Evolutionary conservation across 2,888 invertebrate species (phyloP).

Genomic region (Xestia sexstrigata): DNA sequence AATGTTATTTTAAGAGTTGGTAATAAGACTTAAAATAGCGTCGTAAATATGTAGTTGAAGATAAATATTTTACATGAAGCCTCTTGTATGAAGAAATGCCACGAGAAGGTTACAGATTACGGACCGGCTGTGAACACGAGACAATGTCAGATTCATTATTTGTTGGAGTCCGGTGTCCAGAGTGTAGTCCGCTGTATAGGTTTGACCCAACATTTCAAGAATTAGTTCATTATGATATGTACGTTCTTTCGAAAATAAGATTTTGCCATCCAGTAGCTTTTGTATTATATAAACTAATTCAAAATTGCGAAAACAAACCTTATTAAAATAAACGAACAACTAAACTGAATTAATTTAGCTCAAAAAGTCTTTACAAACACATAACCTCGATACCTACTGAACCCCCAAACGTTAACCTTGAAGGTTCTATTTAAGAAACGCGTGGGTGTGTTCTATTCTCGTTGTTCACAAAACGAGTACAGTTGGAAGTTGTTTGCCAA

Average conservation of each 20-base stretch:
- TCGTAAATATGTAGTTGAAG: neutral
- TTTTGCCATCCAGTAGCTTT: neutral
- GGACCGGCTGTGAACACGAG: neutral
- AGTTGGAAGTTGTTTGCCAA: slow-evolving; percentile 69
- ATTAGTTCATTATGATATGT: neutral
- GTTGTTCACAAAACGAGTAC: slow-evolving; percentile 34
- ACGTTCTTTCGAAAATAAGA: neutral
- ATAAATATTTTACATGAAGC: neutral
- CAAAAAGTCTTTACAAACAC: slow-evolving; percentile 9
- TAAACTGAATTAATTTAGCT: neutral
- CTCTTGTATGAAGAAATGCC: neutral
- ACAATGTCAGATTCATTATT: neutral
- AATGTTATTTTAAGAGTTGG: neutral
- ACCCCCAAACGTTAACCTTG: slow-evolving; percentile 13
- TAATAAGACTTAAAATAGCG: neutral
- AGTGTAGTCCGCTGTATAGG: neutral
- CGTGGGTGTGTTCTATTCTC: slow-evolving; percentile 49
- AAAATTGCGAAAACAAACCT: neutral
- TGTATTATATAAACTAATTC: neutral
- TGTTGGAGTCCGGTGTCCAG: neutral
- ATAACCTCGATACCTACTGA: slow-evolving; percentile 15
- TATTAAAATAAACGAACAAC: neutral
- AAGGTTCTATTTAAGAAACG: slow-evolving; percentile 20
- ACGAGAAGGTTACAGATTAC: neutral
- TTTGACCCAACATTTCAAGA: neutral